Conservation (phyloP, 2,888 invertebrate genomes). For the Zeuzera pyrina region DNA sequence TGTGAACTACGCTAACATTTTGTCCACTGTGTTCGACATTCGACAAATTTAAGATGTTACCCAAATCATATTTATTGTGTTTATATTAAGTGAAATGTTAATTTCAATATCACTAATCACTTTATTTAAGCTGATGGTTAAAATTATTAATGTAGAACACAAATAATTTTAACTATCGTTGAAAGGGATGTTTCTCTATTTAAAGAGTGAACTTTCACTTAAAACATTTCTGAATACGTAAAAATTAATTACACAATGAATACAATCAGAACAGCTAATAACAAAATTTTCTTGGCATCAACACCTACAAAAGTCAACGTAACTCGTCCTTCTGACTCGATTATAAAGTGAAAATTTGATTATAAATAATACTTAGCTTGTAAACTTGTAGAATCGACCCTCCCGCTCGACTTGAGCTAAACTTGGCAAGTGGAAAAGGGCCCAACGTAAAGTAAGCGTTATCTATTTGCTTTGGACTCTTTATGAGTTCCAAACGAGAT, state of each 20-base stretch:
- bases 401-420: slow-evolving; percentile 38
- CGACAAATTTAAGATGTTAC: not conserved
- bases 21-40: slow-evolving; percentile 33
- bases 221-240: too few species aligned
- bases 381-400: slow-evolving; percentile 58
- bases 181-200: too few species aligned
- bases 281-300: too few species aligned
- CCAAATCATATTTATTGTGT: not conserved
- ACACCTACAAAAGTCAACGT: too few species aligned
- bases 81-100: too few species aligned
- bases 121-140: too few species aligned
- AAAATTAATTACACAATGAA: too few species aligned
- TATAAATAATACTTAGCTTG: slow-evolving; percentile 61
- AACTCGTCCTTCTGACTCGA: slow-evolving; percentile 28
- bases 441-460: slow-evolving; percentile 65
- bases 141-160: too few species aligned
- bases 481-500: slow-evolving; percentile 73
- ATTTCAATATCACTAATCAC: too few species aligned
- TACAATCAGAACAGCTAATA: too few species aligned
- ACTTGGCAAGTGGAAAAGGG: slow-evolving; percentile 66
- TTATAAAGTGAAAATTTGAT: slow-evolving; percentile 61
- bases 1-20: slow-evolving; percentile 33
- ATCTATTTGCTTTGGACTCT: slow-evolving; percentile 72
- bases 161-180: too few species aligned
- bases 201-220: too few species aligned